These are phyloP conservation scores for Tichodroma muraria DNA, from an alignment of 2,113 vertebrate species.

Conservation along the genomic window DNA sequence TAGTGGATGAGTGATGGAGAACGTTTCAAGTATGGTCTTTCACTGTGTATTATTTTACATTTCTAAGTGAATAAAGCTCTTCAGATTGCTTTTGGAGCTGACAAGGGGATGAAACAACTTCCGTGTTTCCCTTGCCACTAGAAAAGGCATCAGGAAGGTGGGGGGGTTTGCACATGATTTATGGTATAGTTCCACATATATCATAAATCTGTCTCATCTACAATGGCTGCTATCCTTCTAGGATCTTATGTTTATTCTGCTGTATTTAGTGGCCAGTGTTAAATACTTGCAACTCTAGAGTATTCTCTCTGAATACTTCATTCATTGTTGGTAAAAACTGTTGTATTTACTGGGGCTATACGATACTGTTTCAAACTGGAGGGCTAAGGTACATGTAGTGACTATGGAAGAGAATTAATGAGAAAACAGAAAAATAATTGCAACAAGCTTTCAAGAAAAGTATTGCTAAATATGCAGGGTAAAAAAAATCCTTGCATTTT, in stretches of 20 bases:
- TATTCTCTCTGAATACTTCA: neutral
- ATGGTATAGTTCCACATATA: rapidly evolving
- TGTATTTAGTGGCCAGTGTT: neutral
- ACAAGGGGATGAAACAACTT: neutral
- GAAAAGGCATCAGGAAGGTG: neutral
- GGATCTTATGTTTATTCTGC: neutral
- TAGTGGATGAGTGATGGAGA: neutral
- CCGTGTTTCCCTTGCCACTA: neutral
- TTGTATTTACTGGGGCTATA: neutral
- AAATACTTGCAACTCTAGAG: neutral
- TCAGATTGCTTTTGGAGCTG: neutral
- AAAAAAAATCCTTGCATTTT: neutral
- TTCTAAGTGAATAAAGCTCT: neutral
- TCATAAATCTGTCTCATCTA: neutral
- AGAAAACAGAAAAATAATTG: neutral
- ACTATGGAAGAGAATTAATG: neutral
- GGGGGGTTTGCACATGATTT: neutral
- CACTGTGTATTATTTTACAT: neutral
- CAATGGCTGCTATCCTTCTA: neutral
- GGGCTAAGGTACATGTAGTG: neutral
- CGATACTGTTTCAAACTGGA: neutral
- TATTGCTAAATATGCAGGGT: neutral
- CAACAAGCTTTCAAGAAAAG: neutral
- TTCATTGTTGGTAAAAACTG: neutral
- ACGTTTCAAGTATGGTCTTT: neutral